Percentiles rank a stretch among this genome's conserved stretches.
Evolutionary conservation across 1,140 invertebrate genomes (phyloP).

Genomic region (Stegodyphus mimosarum): DNA sequence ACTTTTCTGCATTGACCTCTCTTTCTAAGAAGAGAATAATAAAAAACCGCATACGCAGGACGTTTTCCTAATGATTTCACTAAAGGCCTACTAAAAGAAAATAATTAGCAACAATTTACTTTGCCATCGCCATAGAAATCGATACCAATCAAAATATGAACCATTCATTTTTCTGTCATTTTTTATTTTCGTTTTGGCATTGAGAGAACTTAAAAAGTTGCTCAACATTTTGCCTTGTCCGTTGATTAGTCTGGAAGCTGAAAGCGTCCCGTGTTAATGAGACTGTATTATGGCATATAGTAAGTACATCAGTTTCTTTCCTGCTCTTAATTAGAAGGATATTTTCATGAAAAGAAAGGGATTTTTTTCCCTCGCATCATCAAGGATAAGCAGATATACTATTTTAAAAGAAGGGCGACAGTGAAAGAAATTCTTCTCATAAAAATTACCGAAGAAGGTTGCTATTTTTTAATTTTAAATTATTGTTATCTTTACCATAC

Average conservation of each 20-base stretch:
- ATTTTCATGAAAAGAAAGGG: neutral
- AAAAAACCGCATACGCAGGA: neutral
- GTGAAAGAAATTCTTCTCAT: too few relatives aligned
- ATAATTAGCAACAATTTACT: conserved; percentile 55
- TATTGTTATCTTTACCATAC: too few relatives aligned
- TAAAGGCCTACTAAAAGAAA: conserved; percentile 44
- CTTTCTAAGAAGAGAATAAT: neutral
- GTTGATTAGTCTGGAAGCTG: neutral
- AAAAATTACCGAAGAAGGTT: too few relatives aligned
- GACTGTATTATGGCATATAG: conserved; percentile 14
- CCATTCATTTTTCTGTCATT: neutral
- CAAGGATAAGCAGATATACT: too few relatives aligned
- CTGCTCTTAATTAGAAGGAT: conserved; percentile 16
- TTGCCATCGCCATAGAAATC: neutral
- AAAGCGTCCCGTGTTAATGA: conserved; percentile 25
- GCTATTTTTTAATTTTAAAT: too few relatives aligned
- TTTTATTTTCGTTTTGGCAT: conserved; percentile 8
- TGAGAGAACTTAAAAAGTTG: neutral
- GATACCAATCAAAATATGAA: conserved; percentile 37
- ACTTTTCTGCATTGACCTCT: too few relatives aligned
- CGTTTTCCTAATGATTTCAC: conserved; percentile 39
- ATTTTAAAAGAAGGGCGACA: too few relatives aligned
- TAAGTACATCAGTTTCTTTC: neutral
- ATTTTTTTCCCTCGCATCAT: neutral
- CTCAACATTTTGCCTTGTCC: conserved; percentile 15